phyloP scores from a whole-genome alignment of 2,113 vertebrate genomes.

The Salvelinus namaycush region DNA sequence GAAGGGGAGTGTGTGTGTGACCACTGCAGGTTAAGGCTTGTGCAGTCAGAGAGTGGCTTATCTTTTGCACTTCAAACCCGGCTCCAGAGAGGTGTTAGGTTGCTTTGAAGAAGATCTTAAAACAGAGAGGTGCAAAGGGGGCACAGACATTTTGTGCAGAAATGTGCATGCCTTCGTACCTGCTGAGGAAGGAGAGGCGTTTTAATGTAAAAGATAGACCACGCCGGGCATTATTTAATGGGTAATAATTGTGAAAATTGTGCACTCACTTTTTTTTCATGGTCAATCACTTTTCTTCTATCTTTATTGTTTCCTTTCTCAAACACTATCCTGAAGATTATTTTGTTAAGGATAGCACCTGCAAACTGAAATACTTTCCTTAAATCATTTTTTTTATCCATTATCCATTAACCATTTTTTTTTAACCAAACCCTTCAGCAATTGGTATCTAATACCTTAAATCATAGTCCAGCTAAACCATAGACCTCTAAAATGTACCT shows the following conservation, averaged over 20 bases:
- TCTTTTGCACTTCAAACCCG: slow-evolving; percentile 47
- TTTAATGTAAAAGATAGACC: neutral
- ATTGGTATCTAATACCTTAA: too few species aligned
- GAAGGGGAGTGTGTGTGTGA: slow-evolving; percentile 46
- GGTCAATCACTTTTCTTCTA: too few species aligned
- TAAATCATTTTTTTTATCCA: too few species aligned
- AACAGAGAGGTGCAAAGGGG: slow-evolving; percentile 23
- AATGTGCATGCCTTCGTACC: neutral
- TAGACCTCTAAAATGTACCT: too few species aligned
- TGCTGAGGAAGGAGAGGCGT: neutral
- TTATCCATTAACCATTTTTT: too few species aligned
- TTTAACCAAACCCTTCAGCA: too few species aligned
- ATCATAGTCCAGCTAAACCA: too few species aligned
- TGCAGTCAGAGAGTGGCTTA: slow-evolving; percentile 36
- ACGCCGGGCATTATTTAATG: neutral
- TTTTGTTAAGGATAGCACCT: too few species aligned
- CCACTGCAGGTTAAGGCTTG: slow-evolving; percentile 37
- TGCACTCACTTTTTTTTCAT: too few species aligned
- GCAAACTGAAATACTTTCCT: too few species aligned
- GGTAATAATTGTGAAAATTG: slow-evolving; percentile 5
- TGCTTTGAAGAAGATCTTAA: slow-evolving; percentile 27
- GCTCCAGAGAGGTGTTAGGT: slow-evolving; percentile 25
- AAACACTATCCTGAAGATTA: too few species aligned
- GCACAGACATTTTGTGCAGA: slow-evolving; percentile 8
- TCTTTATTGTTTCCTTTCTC: too few species aligned